These are phyloP conservation scores for Chelonus insularis DNA, from an alignment of 1,140 invertebrate genomes.

Conservation along the genomic window DNA sequence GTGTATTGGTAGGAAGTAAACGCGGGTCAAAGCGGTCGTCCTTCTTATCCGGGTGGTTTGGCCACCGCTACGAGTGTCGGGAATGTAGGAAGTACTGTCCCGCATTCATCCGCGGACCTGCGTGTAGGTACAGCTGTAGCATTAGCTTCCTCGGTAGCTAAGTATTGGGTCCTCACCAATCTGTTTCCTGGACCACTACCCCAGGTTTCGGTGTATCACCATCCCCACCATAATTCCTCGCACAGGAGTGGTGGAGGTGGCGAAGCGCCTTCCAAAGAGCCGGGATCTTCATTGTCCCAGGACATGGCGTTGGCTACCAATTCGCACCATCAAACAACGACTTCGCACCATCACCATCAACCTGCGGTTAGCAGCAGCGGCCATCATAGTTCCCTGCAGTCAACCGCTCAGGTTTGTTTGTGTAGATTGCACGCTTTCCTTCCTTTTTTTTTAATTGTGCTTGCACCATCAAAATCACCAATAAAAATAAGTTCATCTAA, in stretches of 20 bases:
- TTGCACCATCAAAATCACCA: not conserved
- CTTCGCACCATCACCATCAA: slow-evolving; percentile 51
- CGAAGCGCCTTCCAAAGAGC: slow-evolving; percentile 47
- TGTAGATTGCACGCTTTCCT: slow-evolving; percentile 33
- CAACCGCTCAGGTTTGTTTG: slow-evolving; percentile 56
- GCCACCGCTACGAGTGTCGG: slow-evolving; percentile 51
- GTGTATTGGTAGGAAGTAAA: slow-evolving; percentile 60
- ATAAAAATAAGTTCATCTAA: too few relatives aligned
- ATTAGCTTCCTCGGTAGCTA: slow-evolving; percentile 61
- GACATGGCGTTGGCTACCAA: slow-evolving; percentile 52
- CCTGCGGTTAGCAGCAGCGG: slow-evolving; percentile 50
- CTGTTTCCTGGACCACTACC: slow-evolving; percentile 61
- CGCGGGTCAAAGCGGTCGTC: slow-evolving; percentile 55
- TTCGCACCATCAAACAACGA: slow-evolving; percentile 45
- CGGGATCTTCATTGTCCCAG: slow-evolving; percentile 46
- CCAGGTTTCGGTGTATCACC: slow-evolving; percentile 59
- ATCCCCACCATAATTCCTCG: slow-evolving; percentile 52
- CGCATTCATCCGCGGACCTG: slow-evolving; percentile 54
- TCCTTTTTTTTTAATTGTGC: slow-evolving; percentile 7
- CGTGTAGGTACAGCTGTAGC: slow-evolving; percentile 61
- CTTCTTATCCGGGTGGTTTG: slow-evolving; percentile 54
- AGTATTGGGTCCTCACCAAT: slow-evolving; percentile 63
- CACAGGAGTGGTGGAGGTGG: slow-evolving; percentile 42
- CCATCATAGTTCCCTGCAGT: slow-evolving; percentile 51
- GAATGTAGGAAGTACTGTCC: slow-evolving; percentile 51